phyloP scores from a whole-genome alignment of 2,888 invertebrate genomes.

The Agrotis puta region DNA sequence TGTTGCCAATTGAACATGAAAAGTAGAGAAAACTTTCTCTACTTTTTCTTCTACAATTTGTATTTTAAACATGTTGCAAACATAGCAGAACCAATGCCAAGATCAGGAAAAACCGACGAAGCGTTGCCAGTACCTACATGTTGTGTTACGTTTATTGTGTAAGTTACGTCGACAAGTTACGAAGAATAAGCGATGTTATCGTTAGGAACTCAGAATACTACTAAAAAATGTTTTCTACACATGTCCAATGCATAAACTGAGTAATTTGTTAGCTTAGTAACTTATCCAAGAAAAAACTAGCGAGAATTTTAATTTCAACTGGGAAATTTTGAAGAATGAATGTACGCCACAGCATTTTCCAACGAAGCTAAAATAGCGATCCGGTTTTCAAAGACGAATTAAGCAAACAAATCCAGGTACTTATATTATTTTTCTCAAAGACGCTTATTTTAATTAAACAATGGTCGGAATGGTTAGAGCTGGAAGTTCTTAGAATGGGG shows the following conservation, averaged over 20 bases:
- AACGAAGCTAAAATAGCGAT: background rate
- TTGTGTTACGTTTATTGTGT: constrained; percentile 68
- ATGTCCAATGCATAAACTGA: background rate
- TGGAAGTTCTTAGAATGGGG: background rate
- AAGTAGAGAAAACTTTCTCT: constrained; percentile 30
- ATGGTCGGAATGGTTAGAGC: background rate
- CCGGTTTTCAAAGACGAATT: background rate
- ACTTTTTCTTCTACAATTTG: constrained; percentile 36
- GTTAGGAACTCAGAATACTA: constrained; percentile 35
- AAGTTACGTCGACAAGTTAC: constrained; percentile 64
- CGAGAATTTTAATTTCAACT: constrained; percentile 13
- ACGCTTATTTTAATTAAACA: background rate
- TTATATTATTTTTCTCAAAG: background rate
- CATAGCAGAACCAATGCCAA: constrained; percentile 71
- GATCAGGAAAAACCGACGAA: constrained; percentile 72
- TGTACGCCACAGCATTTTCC: background rate
- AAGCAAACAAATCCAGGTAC: background rate
- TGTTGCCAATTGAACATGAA: too few relatives aligned
- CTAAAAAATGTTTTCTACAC: constrained; percentile 3
- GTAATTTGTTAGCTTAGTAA: constrained; percentile 12
- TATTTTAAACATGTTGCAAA: constrained; percentile 57
- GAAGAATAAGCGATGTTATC: constrained; percentile 60
- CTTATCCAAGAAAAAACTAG: background rate
- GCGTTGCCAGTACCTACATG: constrained; percentile 63
- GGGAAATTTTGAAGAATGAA: background rate